Evolutionary conservation across 2,888 invertebrate genomes (phyloP).

Genomic region (Sarcophaga rosellei): DNA sequence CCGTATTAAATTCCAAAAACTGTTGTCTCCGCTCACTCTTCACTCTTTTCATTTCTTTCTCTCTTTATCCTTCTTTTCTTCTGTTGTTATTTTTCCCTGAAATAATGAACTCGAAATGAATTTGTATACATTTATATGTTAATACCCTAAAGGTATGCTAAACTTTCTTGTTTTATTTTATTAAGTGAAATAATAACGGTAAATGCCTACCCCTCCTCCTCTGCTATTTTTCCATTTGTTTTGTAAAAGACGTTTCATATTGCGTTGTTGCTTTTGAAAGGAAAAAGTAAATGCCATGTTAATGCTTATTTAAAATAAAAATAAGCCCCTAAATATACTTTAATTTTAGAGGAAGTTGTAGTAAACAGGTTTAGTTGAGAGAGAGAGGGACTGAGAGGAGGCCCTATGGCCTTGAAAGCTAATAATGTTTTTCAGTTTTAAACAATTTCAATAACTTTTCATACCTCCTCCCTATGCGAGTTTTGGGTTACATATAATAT

Average conservation of each 20-base stretch:
- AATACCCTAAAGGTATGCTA: conserved; percentile 24
- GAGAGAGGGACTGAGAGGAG: neutral
- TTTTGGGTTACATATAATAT: too few relatives aligned
- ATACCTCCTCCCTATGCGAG: neutral
- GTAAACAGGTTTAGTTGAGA: neutral
- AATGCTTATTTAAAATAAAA: neutral
- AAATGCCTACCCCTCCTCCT: too few relatives aligned
- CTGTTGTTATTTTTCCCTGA: neutral
- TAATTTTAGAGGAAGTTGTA: neutral
- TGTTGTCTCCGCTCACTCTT: too few relatives aligned
- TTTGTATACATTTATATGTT: neutral
- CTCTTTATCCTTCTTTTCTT: neutral
- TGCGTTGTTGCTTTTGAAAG: too few relatives aligned
- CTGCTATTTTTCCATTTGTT: too few relatives aligned
- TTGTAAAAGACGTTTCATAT: too few relatives aligned
- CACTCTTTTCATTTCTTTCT: too few relatives aligned
- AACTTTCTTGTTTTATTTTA: neutral
- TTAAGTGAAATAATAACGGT: neutral
- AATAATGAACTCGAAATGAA: neutral
- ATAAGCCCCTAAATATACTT: neutral
- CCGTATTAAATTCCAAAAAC: neutral
- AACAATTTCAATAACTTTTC: neutral
- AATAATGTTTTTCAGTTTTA: neutral
- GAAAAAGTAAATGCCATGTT: neutral
- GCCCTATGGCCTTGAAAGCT: neutral